A percentile compares a stretch with the other conserved stretches of the same genome.
phyloP scores from a whole-genome alignment of 2,888 invertebrate genomes.

The Heteropelma amictum region DNA sequence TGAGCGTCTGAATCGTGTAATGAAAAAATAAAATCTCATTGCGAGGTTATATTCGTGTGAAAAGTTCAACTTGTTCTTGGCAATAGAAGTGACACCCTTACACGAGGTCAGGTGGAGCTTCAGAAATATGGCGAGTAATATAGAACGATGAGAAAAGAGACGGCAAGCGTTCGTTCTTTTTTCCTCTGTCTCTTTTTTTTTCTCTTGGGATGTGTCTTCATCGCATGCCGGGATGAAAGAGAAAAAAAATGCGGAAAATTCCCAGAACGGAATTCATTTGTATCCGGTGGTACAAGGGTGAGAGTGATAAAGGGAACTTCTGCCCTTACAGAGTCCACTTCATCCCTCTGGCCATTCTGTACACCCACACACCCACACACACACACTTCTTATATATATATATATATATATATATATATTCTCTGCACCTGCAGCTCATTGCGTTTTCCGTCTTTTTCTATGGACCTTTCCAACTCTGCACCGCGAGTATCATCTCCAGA shows the following conservation, averaged over 20 bases:
- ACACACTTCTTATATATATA: no score
- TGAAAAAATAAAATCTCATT: slow-evolving; percentile 13
- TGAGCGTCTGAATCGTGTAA: not conserved
- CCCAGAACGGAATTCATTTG: slow-evolving; percentile 45
- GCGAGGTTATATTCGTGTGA: slow-evolving; percentile 25
- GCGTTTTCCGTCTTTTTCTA: not conserved
- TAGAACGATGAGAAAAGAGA: slow-evolving; percentile 13
- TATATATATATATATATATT: no score
- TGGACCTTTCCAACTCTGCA: slow-evolving; percentile 34
- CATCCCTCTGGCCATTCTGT: slow-evolving; percentile 7
- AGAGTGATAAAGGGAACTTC: slow-evolving; percentile 43
- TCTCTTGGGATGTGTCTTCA: slow-evolving; percentile 25
- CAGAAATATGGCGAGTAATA: slow-evolving; percentile 21
- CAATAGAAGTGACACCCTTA: slow-evolving; percentile 7
- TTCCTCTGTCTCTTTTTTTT: not conserved
- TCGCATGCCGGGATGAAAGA: slow-evolving; percentile 36
- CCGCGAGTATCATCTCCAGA: slow-evolving; percentile 55
- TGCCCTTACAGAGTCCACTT: slow-evolving; percentile 31
- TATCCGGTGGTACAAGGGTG: slow-evolving; percentile 28
- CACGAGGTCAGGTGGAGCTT: slow-evolving; percentile 8
- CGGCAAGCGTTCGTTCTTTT: not conserved
- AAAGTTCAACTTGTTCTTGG: slow-evolving; percentile 42
- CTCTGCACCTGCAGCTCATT: not conserved
- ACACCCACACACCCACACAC: no score
- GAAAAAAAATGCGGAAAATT: slow-evolving; percentile 20